Conservation (phyloP, 2,113 vertebrate species). For the Seriola quinqueradiata region DNA sequence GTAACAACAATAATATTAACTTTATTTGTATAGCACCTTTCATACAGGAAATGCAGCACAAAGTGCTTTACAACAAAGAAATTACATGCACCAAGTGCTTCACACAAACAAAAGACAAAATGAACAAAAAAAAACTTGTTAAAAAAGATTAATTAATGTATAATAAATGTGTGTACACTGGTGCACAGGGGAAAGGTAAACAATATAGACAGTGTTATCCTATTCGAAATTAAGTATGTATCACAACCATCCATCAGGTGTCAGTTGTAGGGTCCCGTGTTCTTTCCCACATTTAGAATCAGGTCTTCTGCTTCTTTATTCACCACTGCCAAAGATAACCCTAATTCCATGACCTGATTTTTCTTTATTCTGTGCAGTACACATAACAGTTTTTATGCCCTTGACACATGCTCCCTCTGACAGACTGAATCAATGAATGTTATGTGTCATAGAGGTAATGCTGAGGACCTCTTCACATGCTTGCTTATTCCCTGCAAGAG, state of each 20-base stretch:
- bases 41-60: no score
- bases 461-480: conserved; percentile 52
- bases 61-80: no score
- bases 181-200: conserved; percentile 6
- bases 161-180: not conserved
- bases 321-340: conserved; percentile 56
- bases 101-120: no score
- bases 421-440: conserved; percentile 52
- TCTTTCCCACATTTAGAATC: conserved; percentile 37
- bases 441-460: conserved; percentile 60
- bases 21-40: no score
- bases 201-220: conserved; percentile 1
- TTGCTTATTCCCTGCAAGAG: conserved; percentile 51
- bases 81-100: not conserved
- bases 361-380: conserved; percentile 37
- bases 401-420: conserved; percentile 45
- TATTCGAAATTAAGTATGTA: conserved; percentile 10
- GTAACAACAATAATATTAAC: no score
- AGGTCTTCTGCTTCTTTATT: conserved; percentile 32
- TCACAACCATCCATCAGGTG: conserved; percentile 12
- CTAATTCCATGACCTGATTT: conserved; percentile 48
- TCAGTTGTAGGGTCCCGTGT: not conserved
- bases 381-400: conserved; percentile 45
- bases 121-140: no score
- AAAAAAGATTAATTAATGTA: no score